A percentile compares a stretch with the other conserved stretches of the same genome.
Conservation (phyloP, 2,113 vertebrate genomes). For the Lophura nycthemera region DNA sequence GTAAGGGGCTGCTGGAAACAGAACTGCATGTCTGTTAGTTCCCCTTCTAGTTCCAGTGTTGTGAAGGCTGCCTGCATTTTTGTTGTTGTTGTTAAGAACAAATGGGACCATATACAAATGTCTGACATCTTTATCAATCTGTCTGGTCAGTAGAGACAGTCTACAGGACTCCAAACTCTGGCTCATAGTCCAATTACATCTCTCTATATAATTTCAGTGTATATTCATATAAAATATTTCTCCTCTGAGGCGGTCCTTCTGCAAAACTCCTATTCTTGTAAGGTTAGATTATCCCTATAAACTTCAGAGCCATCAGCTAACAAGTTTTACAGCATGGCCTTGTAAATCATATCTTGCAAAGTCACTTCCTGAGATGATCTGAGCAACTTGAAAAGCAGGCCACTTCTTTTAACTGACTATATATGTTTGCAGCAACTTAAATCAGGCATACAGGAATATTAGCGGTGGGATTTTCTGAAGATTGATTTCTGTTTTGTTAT, state of each 20-base stretch:
- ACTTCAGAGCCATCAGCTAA: conserved; percentile 33
- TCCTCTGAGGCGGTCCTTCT: neutral
- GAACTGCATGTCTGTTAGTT: neutral
- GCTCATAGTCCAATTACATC: neutral
- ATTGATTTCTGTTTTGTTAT: neutral
- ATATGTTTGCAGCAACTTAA: conserved; percentile 4
- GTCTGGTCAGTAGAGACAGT: neutral
- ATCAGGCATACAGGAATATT: conserved; percentile 13
- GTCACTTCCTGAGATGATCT: neutral
- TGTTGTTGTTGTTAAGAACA: neutral
- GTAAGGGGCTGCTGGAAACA: neutral
- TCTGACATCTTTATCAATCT: neutral
- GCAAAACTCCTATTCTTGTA: conserved; percentile 25
- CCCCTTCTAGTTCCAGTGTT: neutral
- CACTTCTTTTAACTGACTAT: conserved; percentile 30
- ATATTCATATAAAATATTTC: neutral
- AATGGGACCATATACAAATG: neutral
- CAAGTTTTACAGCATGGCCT: conserved; percentile 24
- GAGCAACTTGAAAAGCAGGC: conserved; percentile 33
- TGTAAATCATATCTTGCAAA: conserved; percentile 52
- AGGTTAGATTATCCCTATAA: conserved; percentile 39
- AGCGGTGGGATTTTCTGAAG: conserved; percentile 10
- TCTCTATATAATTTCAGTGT: neutral
- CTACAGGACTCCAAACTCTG: neutral
- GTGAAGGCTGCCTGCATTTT: neutral